Evolutionary conservation across 2,888 invertebrate genomes (phyloP).

Genomic region (Epinotia demarniana): DNA sequence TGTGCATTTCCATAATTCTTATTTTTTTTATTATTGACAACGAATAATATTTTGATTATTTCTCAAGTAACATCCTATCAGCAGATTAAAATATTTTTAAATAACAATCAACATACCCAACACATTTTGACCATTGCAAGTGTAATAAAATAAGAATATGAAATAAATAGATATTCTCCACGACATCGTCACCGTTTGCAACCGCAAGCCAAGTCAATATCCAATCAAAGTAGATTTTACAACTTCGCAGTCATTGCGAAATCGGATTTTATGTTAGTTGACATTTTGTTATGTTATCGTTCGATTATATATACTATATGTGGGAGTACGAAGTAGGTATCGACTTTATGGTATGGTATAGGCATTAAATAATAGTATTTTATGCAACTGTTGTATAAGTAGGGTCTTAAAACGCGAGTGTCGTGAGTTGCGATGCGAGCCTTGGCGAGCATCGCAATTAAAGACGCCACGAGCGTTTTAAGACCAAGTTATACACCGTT

Average conservation of each 20-base stretch:
- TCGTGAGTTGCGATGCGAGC: no score
- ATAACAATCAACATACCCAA: slow-evolving; percentile 12
- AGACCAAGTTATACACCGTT: no score
- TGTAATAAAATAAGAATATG: slow-evolving; percentile 13
- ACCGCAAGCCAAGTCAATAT: slow-evolving; percentile 12
- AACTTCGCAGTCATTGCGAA: slow-evolving; percentile 10
- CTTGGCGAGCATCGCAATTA: no score
- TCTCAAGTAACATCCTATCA: not conserved
- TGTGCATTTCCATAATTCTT: no score
- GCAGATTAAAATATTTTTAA: not conserved
- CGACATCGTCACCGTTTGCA: slow-evolving; percentile 10
- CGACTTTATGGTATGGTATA: not conserved
- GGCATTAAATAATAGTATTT: no score
- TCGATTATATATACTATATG: not conserved
- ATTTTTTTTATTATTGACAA: no score
- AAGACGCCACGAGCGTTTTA: no score
- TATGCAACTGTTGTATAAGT: no score
- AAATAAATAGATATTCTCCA: slow-evolving; percentile 7
- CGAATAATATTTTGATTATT: no score
- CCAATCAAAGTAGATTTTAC: slow-evolving; percentile 2
- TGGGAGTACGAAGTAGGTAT: not conserved
- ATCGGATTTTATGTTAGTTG: not conserved
- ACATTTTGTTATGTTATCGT: not conserved
- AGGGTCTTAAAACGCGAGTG: no score
- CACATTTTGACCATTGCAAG: slow-evolving; percentile 15